Percentiles rank a stretch among this genome's conserved stretches.
phyloP scores from a whole-genome alignment of 2,888 invertebrate genomes.

The Zeuzera pyrina region DNA sequence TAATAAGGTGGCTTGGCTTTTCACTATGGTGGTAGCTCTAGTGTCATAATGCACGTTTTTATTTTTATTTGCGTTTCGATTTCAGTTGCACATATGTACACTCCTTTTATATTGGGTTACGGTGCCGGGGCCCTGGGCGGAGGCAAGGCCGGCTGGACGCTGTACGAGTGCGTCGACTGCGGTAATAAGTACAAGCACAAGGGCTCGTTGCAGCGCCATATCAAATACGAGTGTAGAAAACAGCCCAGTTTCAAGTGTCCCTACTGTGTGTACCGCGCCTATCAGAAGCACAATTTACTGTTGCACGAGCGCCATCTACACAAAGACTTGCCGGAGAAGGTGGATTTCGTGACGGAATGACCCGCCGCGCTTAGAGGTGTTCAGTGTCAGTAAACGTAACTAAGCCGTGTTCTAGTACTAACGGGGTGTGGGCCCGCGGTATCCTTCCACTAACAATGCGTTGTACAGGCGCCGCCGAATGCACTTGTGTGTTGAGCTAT shows the following conservation, averaged over 20 bases:
- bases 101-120: constrained; percentile 71
- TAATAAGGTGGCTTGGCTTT: constrained; percentile 65
- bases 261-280: constrained; percentile 78
- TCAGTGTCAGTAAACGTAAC: constrained; percentile 51
- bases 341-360: constrained; percentile 70
- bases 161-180: constrained; percentile 79
- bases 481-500: no score
- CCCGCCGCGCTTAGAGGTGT: constrained; percentile 31
- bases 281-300: constrained; percentile 76
- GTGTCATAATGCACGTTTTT: constrained; percentile 1
- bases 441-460: not conserved
- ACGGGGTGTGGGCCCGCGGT: not conserved
- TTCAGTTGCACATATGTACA: constrained; percentile 73
- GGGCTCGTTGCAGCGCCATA: constrained; percentile 83
- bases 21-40: constrained; percentile 48
- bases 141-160: constrained; percentile 61
- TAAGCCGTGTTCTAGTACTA: constrained; percentile 1
- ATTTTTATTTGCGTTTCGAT: constrained; percentile 26
- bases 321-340: constrained; percentile 69
- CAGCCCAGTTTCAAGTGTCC: constrained; percentile 80
- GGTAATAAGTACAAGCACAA: constrained; percentile 88
- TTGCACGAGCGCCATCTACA: constrained; percentile 68
- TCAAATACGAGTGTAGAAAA: constrained; percentile 83
- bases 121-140: constrained; percentile 57
- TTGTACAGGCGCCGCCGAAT: not conserved